Percentiles rank a stretch among this genome's conserved stretches.
These are phyloP conservation scores for Sitobion miscanthi DNA, from an alignment of 1,140 invertebrate genomes.

Conservation along the genomic window DNA sequence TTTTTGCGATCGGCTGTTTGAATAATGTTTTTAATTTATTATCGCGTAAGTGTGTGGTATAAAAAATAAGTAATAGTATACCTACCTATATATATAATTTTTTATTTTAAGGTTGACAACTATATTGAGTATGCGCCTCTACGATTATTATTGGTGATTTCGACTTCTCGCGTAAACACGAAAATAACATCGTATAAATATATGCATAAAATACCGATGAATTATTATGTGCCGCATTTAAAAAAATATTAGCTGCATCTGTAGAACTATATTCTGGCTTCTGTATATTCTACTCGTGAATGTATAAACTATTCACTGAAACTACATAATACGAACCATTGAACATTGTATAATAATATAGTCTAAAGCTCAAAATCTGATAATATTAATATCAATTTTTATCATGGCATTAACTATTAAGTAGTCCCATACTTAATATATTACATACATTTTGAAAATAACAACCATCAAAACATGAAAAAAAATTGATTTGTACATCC, in stretches of 20 bases:
- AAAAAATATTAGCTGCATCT: not conserved
- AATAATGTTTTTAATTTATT: not conserved
- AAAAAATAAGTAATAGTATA: not conserved
- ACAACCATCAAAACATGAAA: too few species aligned
- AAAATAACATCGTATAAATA: not conserved
- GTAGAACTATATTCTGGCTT: not conserved
- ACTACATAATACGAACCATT: too few species aligned
- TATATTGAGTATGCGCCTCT: not conserved
- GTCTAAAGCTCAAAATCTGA: too few species aligned
- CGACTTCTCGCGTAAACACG: not conserved
- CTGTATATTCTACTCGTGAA: too few species aligned
- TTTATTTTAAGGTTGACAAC: not conserved
- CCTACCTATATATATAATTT: not conserved
- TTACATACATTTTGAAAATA: too few species aligned
- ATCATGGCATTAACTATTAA: too few species aligned
- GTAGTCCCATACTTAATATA: too few species aligned
- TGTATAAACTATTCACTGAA: too few species aligned
- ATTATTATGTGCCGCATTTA: not conserved
- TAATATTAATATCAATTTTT: too few species aligned
- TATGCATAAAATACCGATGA: not conserved
- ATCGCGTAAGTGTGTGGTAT: not conserved
- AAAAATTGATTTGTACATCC: too few species aligned
- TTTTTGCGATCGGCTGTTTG: not conserved
- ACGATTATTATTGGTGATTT: not conserved
- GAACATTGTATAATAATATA: too few species aligned